phyloP scores from a whole-genome alignment of 2,797 vertebrate species.

The Acomys russatus region DNA sequence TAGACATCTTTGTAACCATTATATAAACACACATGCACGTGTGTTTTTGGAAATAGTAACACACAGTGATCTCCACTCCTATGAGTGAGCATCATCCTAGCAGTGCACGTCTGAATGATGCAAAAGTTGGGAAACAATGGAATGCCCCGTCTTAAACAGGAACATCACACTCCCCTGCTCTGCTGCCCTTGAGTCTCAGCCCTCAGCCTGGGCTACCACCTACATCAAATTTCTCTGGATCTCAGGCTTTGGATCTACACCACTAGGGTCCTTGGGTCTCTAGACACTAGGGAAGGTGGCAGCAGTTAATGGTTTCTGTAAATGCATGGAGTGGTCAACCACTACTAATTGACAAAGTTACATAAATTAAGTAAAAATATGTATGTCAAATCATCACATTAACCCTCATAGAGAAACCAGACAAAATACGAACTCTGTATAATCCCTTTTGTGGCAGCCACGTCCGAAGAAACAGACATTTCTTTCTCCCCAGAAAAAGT shows the following conservation, averaged over 20 bases:
- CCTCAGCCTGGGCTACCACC: background rate
- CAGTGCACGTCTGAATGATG: background rate
- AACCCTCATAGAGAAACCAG: background rate
- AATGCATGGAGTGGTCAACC: background rate
- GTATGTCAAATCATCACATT: background rate
- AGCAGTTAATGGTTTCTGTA: too few species aligned
- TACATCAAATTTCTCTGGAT: background rate
- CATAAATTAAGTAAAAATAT: background rate
- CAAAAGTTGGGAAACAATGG: background rate
- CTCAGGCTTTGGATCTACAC: background rate
- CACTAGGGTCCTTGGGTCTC: background rate
- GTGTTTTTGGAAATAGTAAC: background rate
- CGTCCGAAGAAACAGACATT: background rate
- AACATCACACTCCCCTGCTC: background rate
- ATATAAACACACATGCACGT: background rate
- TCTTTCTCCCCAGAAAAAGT: background rate
- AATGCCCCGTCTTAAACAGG: background rate
- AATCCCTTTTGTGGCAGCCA: accelerated
- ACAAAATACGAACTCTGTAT: accelerated
- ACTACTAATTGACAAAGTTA: background rate
- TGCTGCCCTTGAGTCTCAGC: background rate
- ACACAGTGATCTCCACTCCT: background rate
- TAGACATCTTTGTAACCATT: background rate
- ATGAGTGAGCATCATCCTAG: background rate
- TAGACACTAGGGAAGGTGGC: background rate